These are phyloP conservation scores for Nipponacmea schrenckii DNA, from an alignment of 2,888 invertebrate genomes.

Conservation along the genomic window DNA sequence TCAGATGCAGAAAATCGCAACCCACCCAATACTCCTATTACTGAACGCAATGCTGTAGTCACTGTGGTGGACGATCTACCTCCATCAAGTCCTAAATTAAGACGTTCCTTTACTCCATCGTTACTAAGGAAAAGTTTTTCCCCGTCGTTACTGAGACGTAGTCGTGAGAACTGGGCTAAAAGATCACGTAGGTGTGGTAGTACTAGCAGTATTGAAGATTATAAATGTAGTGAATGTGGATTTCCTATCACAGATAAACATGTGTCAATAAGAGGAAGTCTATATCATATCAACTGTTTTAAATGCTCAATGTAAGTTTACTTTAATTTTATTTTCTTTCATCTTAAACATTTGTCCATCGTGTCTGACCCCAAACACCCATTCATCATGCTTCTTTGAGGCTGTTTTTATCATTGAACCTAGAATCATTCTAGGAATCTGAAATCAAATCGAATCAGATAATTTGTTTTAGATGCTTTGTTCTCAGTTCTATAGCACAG, in stretches of 20 bases:
- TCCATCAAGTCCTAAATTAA: neutral
- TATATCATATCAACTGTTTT: slow-evolving; percentile 49
- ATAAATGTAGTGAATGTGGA: slow-evolving; percentile 46
- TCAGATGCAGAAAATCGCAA: neutral
- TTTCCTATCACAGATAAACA: slow-evolving; percentile 46
- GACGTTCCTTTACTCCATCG: neutral
- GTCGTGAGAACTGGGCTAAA: slow-evolving; percentile 12
- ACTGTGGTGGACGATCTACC: neutral
- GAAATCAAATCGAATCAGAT: too few species aligned
- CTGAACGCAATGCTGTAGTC: neutral
- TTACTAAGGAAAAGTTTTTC: slow-evolving; percentile 17
- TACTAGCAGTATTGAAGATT: slow-evolving; percentile 14
- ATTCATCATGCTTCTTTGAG: too few species aligned
- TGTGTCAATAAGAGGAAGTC: slow-evolving; percentile 41
- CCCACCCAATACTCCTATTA: neutral
- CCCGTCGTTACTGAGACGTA: slow-evolving; percentile 17
- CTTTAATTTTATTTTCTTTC: neutral
- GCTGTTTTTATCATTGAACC: too few species aligned
- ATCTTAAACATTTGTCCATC: neutral
- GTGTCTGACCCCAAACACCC: too few species aligned
- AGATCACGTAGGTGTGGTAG: neutral
- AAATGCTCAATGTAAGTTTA: slow-evolving; percentile 49
- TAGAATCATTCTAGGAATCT: too few species aligned
- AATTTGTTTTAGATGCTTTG: too few species aligned
- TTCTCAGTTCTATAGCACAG: too few species aligned